phyloP scores from a whole-genome alignment of 1,140 invertebrate species.

The Campoletis sonorensis region DNA sequence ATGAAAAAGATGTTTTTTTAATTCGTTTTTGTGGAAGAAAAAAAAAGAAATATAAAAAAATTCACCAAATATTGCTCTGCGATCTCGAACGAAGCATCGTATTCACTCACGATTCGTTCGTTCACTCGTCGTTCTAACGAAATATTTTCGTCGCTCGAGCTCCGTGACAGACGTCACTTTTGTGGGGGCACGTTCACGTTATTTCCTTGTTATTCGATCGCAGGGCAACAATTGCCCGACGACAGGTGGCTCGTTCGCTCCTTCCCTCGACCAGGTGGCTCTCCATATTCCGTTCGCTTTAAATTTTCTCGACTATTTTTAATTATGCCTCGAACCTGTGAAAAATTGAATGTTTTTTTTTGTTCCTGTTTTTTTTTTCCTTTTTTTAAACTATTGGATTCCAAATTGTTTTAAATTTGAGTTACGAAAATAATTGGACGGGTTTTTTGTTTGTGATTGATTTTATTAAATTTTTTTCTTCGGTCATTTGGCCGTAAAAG shows the following conservation, averaged over 20 bases:
- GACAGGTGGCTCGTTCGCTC: constrained; percentile 59
- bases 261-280: constrained; percentile 45
- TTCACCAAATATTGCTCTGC: constrained; percentile 67
- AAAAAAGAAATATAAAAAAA: constrained; percentile 29
- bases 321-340: no score
- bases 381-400: no score
- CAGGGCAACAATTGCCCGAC: constrained; percentile 56
- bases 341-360: no score
- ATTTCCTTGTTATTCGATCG: constrained; percentile 26
- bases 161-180: constrained; percentile 33
- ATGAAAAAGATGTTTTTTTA: constrained; percentile 7
- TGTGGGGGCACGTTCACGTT: constrained; percentile 35
- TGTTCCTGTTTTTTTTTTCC: no score
- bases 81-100: constrained; percentile 68
- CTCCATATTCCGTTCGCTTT: constrained; percentile 51
- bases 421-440: no score
- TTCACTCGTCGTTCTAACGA: constrained; percentile 1
- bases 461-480: no score
- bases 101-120: constrained; percentile 21
- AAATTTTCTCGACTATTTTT: constrained; percentile 21
- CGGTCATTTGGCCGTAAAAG: no score
- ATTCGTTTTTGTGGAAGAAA: background rate
- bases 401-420: no score
- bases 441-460: no score
- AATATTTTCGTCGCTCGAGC: background rate